Conservation (phyloP, 2,888 invertebrate species). For the Limenitis camilla region DNA sequence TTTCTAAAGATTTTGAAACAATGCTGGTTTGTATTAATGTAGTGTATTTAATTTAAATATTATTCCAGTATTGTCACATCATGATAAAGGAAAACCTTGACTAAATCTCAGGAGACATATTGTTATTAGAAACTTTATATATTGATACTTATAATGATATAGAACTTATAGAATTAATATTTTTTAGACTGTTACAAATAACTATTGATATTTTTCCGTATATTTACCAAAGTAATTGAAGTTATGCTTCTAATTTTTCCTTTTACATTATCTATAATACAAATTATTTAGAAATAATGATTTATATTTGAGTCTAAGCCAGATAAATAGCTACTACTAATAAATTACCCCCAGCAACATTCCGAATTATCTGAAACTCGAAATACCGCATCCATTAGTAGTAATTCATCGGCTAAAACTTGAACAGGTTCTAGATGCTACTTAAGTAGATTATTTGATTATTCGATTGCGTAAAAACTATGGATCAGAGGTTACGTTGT, state of each 20-base stretch:
- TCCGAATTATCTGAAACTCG: conserved; percentile 4
- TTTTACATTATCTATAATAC: too few species aligned
- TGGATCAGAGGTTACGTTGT: conserved; percentile 29
- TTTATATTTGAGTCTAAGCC: neutral
- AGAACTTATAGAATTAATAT: too few species aligned
- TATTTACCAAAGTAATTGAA: too few species aligned
- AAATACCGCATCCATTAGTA: conserved; percentile 22
- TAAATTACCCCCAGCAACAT: conserved; percentile 3
- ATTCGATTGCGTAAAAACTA: conserved; percentile 27
- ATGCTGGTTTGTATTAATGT: too few species aligned
- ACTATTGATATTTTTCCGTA: too few species aligned
- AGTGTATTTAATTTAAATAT: too few species aligned
- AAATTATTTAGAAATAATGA: neutral
- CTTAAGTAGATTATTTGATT: conserved; percentile 30
- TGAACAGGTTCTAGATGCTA: conserved; percentile 33
- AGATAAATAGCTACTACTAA: conserved; percentile 5
- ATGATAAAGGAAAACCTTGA: neutral
- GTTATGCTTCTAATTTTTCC: too few species aligned
- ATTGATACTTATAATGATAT: neutral
- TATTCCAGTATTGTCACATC: neutral
- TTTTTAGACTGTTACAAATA: too few species aligned
- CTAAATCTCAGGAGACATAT: conserved; percentile 6
- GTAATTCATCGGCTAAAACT: conserved; percentile 14
- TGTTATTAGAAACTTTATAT: conserved; percentile 3
- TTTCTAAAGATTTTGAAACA: too few species aligned